Percentiles rank a stretch among this genome's conserved stretches.
phyloP scores from a whole-genome alignment of 2,888 invertebrate species.

The Aporophyla nigra region DNA sequence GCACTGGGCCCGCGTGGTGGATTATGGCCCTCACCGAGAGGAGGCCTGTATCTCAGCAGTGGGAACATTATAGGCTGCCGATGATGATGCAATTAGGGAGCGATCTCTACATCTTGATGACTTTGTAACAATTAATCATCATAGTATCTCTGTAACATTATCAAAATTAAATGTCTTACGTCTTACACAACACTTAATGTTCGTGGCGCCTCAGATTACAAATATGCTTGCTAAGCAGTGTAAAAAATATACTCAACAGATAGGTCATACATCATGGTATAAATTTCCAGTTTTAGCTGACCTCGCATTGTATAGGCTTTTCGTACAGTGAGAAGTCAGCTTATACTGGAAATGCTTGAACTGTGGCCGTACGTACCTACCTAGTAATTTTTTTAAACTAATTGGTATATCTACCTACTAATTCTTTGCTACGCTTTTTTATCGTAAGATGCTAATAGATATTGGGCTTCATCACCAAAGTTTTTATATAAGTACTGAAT shows the following conservation, averaged over 20 bases:
- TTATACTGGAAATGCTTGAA: no score
- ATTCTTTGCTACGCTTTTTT: neutral
- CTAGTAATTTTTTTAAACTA: neutral
- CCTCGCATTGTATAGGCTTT: no score
- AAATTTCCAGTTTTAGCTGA: no score
- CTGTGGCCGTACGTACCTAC: neutral
- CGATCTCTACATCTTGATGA: neutral
- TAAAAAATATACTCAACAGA: neutral
- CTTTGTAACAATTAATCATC: slow-evolving; percentile 27
- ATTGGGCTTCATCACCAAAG: neutral
- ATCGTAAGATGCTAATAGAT: neutral
- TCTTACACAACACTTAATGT: slow-evolving; percentile 22
- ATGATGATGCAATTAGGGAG: no score
- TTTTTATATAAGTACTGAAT: neutral
- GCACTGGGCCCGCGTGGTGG: no score
- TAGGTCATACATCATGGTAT: no score
- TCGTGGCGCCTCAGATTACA: neutral
- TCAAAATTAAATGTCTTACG: slow-evolving; percentile 11
- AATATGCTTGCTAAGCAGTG: neutral
- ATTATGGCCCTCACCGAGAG: no score
- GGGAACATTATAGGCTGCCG: no score
- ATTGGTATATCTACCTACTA: neutral
- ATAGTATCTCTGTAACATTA: slow-evolving; percentile 25
- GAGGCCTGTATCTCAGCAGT: no score
- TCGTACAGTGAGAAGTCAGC: no score